Conservation (phyloP, 2,888 invertebrate species). For the Notocelia uddmanniana region DNA sequence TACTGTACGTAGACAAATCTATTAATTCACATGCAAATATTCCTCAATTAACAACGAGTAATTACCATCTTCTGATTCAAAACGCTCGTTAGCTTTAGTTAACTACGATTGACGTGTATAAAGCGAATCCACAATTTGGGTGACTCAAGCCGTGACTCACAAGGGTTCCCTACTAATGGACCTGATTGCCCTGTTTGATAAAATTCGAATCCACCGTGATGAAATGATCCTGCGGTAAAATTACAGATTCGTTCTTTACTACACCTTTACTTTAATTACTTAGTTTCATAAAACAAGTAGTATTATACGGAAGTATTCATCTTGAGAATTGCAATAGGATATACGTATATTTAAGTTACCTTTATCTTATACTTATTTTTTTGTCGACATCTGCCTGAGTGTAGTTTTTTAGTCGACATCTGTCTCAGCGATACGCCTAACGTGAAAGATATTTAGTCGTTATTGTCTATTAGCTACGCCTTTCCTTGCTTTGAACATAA, state of each 20-base stretch:
- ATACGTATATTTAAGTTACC: too few species aligned
- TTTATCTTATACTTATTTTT: too few species aligned
- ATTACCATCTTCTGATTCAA: constrained; percentile 23
- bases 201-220: constrained; percentile 20
- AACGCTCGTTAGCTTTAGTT: constrained; percentile 23
- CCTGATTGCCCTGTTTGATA: constrained; percentile 34
- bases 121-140: constrained; percentile 22
- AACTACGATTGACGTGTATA: constrained; percentile 21
- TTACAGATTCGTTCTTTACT: constrained; percentile 12
- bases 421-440: too few species aligned
- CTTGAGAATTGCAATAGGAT: too few species aligned
- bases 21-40: constrained; percentile 19
- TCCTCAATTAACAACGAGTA: constrained; percentile 22
- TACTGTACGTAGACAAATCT: constrained; percentile 14
- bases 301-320: too few species aligned
- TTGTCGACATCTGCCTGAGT: too few species aligned
- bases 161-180: constrained; percentile 35
- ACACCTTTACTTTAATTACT: neutral
- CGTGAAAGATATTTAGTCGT: too few species aligned
- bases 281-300: too few species aligned
- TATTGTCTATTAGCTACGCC: too few species aligned
- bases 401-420: too few species aligned
- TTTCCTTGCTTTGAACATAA: too few species aligned
- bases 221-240: constrained; percentile 23
- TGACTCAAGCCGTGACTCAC: constrained; percentile 42